Percentiles rank a stretch among this genome's conserved stretches.
Conservation (phyloP, 2,113 vertebrate species). For the Passer montanus region DNA sequence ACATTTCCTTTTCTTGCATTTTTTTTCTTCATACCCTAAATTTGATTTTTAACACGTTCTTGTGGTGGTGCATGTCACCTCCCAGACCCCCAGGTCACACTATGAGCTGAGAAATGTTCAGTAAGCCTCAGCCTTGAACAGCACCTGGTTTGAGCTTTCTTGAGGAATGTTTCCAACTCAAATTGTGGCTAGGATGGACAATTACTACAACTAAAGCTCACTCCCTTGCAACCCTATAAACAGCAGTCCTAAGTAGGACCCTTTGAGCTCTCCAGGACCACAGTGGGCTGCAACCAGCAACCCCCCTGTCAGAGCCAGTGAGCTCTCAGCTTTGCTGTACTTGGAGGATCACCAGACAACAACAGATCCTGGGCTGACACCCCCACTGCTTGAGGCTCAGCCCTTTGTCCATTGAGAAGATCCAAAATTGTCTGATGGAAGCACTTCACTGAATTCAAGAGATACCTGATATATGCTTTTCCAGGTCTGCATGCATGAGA, state of each 20-base stretch:
- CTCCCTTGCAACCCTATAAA: background rate
- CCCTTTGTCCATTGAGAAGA: background rate
- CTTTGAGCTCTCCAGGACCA: background rate
- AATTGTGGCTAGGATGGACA: background rate
- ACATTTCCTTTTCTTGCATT: background rate
- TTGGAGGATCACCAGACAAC: fast-evolving
- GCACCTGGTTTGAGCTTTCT: background rate
- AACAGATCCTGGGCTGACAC: background rate
- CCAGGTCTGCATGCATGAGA: fast-evolving
- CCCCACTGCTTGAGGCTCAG: background rate
- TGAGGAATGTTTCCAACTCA: background rate
- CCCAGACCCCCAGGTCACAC: no score
- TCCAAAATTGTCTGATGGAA: background rate
- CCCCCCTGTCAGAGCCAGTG: background rate
- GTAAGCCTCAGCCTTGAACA: fast-evolving
- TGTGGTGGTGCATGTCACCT: background rate
- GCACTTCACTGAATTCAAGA: background rate
- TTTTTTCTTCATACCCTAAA: background rate
- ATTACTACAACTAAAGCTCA: background rate
- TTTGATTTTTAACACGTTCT: background rate
- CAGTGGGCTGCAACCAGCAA: background rate
- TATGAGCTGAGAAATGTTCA: background rate
- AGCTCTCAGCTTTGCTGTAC: fast-evolving
- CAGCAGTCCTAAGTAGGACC: background rate
- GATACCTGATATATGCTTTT: background rate